Conservation (phyloP, 2,113 vertebrate genomes). For the Nesoenas mayeri region DNA sequence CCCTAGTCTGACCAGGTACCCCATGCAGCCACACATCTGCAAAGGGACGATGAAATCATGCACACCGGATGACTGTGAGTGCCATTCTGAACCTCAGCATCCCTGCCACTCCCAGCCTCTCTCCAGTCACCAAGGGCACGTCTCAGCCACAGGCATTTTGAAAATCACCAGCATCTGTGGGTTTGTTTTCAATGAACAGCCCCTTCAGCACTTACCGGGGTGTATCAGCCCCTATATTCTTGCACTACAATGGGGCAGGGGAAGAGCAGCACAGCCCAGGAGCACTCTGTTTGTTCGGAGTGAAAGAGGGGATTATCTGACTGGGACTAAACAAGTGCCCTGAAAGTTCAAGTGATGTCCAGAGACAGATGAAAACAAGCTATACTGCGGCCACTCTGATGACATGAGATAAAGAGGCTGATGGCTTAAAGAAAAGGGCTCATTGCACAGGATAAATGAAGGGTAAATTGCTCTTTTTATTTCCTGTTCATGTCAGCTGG, state of each 20-base stretch:
- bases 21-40: background rate
- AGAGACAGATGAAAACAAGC: slow-evolving; percentile 74
- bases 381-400: slow-evolving; percentile 61
- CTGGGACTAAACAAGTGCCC: background rate
- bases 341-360: slow-evolving; percentile 48
- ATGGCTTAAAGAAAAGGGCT: slow-evolving; percentile 61
- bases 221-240: slow-evolving; percentile 22
- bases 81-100: background rate
- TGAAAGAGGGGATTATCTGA: slow-evolving; percentile 34
- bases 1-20: background rate
- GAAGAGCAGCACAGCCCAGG: background rate
- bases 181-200: slow-evolving; percentile 39
- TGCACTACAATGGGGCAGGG: background rate
- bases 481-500: slow-evolving; percentile 52
- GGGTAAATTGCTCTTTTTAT: slow-evolving; percentile 57
- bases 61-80: rapidly evolving
- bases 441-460: slow-evolving; percentile 57
- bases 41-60: background rate
- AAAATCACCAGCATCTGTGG: background rate
- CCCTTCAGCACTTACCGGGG: slow-evolving; percentile 6
- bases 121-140: background rate
- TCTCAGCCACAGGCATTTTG: background rate
- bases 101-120: background rate
- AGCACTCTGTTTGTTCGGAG: slow-evolving; percentile 20
- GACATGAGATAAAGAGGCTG: slow-evolving; percentile 56